Conservation (phyloP, 2,888 invertebrate species). For the Troides helena region DNA sequence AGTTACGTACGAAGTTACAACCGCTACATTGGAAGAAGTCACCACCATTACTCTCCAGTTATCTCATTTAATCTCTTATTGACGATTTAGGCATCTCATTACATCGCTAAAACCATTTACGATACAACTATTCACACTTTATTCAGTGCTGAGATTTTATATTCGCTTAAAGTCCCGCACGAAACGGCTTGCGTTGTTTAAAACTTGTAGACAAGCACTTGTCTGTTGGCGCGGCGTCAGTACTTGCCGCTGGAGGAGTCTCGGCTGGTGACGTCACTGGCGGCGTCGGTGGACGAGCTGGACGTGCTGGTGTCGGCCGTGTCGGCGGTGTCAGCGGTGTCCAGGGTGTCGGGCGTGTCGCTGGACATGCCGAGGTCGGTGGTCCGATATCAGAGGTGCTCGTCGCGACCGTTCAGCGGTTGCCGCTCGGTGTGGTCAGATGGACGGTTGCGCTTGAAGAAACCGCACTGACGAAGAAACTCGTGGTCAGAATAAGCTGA, state of each 20-base stretch:
- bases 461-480: constrained; percentile 85
- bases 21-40: neutral
- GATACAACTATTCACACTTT: too few species aligned
- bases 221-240: constrained; percentile 43
- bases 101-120: too few species aligned
- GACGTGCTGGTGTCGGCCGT: constrained; percentile 40
- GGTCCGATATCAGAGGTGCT: constrained; percentile 83
- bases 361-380: constrained; percentile 54
- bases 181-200: neutral
- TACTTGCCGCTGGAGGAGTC: constrained; percentile 72
- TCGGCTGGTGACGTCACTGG: constrained; percentile 73
- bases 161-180: too few species aligned
- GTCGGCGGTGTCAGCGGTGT: constrained; percentile 39
- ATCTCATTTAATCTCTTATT: too few species aligned
- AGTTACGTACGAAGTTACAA: neutral
- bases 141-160: too few species aligned
- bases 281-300: constrained; percentile 65
- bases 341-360: constrained; percentile 51
- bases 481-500: neutral
- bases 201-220: constrained; percentile 44
- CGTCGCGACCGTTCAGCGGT: constrained; percentile 90
- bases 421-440: constrained; percentile 90
- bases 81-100: too few species aligned
- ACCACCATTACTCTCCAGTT: neutral
- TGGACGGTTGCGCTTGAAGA: constrained; percentile 95